These are phyloP conservation scores for Lontra canadensis DNA, from an alignment of 2,113 vertebrate genomes.

Conservation along the genomic window DNA sequence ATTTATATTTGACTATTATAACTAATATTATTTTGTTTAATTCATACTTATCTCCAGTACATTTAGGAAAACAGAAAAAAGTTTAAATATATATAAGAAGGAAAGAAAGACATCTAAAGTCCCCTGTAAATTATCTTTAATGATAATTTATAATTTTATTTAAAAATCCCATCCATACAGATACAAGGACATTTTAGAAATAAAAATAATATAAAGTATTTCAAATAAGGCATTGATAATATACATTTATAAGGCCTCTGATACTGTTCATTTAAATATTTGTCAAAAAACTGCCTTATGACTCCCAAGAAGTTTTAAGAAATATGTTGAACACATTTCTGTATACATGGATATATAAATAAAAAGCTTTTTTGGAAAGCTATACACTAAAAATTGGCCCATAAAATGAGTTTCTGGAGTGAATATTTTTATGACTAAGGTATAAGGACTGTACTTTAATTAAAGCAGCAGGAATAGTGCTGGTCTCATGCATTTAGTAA, in stretches of 20 bases:
- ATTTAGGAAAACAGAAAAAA: not conserved
- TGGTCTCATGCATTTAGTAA: conserved; percentile 59
- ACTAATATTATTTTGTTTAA: not conserved
- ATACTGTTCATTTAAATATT: conserved; percentile 44
- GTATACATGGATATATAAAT: conserved; percentile 58
- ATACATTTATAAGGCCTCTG: not conserved
- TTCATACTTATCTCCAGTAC: not conserved
- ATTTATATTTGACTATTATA: not conserved
- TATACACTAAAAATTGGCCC: conserved; percentile 53
- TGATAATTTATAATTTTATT: not conserved
- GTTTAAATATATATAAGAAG: not conserved
- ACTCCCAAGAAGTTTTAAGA: conserved; percentile 44
- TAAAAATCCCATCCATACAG: not conserved
- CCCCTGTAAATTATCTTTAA: not conserved
- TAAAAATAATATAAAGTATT: not conserved
- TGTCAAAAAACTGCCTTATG: conserved; percentile 16
- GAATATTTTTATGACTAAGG: conserved; percentile 56
- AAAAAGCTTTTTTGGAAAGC: conserved; percentile 58
- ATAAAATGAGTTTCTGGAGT: conserved; percentile 49
- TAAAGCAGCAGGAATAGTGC: conserved; percentile 61
- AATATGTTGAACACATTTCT: conserved; percentile 35
- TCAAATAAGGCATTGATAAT: conserved; percentile 27
- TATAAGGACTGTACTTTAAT: conserved; percentile 46
- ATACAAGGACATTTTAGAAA: not conserved
- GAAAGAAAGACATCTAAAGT: not conserved